Evolutionary conservation across 2,797 vertebrate genomes (phyloP), one percentile per base, ranked within the genome.

Genomic region (Setipinna tenuifilis): DNA sequence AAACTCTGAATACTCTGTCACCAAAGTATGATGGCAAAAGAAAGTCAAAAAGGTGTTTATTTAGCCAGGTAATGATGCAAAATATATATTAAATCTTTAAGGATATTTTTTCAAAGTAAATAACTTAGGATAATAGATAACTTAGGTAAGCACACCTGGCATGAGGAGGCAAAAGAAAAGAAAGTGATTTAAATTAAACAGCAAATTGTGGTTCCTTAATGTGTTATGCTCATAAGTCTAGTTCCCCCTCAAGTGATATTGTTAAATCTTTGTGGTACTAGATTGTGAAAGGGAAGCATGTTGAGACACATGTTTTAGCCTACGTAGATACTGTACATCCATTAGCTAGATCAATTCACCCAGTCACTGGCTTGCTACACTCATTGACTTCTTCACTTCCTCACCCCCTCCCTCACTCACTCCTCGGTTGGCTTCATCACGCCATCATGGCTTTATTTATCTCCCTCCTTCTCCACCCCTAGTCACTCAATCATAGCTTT

Each of bases 1-100:
- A 78, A 17, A 44, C 71, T 78, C 6, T 78, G 31, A 78, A 78
- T 21, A 78, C 35, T 78, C 71, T 78, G 71, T 78, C 71, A 78
- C 71, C 71, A 78, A 44, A 44, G 71, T 44, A 78, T 41, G 31
- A 78, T 41, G 58, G 31, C 31, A 12, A 21, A 75, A 41, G 31
- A 7, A 3, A 54, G 7, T 54, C 28, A 6, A 7, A 75, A 16
- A 31, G 41, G 17, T 19, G 25, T 41, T 41, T 16, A 78, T 71
- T 31, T 71, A 78, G 35, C 16, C 19, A 19, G 31, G 28, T 41
- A 78, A 78, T 21, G 68, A 78, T 78, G 71, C 31, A 78, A 19
- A 41, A 16, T 78, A 41, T 54, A 54, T 14, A 54, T 54, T 54
- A 14, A 9, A 54, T 54, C 14, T 54, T 9, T 54, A 54, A 54